Percentiles rank a stretch among this genome's conserved stretches.
phyloP scores from a whole-genome alignment of 2,113 vertebrate species.

The Phylloscopus whistleri region DNA sequence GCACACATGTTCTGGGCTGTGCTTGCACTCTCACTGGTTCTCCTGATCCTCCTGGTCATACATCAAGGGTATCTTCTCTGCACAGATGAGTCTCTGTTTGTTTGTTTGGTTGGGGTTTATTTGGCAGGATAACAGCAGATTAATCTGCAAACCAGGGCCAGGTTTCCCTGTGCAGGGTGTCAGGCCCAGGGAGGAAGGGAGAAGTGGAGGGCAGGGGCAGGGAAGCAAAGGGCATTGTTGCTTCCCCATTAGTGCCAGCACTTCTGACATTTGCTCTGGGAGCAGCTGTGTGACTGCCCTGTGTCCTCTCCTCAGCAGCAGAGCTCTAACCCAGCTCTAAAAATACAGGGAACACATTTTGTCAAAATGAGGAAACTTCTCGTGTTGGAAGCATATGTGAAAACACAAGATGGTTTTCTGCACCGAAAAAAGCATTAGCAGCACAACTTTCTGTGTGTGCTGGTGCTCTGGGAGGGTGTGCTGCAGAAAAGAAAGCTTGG shows the following conservation, averaged over 20 bases:
- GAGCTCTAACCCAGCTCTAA: not conserved
- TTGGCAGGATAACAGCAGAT: not conserved
- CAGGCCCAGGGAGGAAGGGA: conserved; percentile 1
- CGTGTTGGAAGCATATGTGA: not conserved
- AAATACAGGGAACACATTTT: not conserved
- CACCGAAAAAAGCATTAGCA: not conserved
- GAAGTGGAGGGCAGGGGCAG: conserved; percentile 34
- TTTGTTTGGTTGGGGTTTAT: not conserved
- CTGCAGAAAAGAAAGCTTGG: not conserved
- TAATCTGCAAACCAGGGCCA: not conserved
- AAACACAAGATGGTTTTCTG: not conserved
- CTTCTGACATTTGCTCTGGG: not conserved
- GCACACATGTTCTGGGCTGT: conserved; percentile 23
- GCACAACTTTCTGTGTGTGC: not conserved
- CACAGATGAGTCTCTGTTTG: not conserved
- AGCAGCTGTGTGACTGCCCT: not conserved
- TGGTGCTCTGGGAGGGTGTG: not conserved
- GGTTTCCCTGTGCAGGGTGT: not conserved
- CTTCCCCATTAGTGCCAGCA: conserved; percentile 22
- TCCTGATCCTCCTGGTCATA: not conserved
- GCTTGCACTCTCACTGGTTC: not conserved
- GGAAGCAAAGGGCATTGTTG: conserved; percentile 17
- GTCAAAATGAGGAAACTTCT: conserved; percentile 15
- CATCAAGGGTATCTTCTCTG: not conserved
- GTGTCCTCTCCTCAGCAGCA: not conserved